phyloP scores from a whole-genome alignment of 2,888 invertebrate genomes.

The Eudemis profundana region DNA sequence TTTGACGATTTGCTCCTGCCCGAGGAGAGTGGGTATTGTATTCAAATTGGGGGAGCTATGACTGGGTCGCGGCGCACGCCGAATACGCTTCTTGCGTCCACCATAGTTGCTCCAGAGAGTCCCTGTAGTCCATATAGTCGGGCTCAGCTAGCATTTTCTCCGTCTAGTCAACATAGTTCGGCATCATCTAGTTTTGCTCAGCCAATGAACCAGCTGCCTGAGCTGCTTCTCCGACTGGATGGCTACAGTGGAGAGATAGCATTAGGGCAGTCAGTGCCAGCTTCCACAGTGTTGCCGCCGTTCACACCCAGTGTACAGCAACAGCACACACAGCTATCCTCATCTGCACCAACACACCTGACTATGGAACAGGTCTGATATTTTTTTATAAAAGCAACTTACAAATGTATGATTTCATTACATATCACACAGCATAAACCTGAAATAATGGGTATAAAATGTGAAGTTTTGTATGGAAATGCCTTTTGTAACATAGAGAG shows the following conservation, averaged over 20 bases:
- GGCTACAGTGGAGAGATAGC: constrained; percentile 82
- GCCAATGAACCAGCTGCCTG: constrained; percentile 83
- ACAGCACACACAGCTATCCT: constrained; percentile 89
- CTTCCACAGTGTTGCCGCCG: constrained; percentile 81
- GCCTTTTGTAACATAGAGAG: too few relatives aligned
- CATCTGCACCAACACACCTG: constrained; percentile 94
- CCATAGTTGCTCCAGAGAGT: constrained; percentile 66
- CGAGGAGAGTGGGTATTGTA: constrained; percentile 87
- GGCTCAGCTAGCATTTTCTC: constrained; percentile 86
- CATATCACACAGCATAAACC: too few relatives aligned
- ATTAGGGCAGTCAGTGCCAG: constrained; percentile 87
- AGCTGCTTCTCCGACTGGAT: constrained; percentile 89
- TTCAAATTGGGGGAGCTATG: constrained; percentile 82
- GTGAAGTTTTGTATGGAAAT: too few relatives aligned
- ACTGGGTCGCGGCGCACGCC: constrained; percentile 66
- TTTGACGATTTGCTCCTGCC: constrained; percentile 93
- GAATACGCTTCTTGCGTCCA: constrained; percentile 60
- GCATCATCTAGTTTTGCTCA: constrained; percentile 79
- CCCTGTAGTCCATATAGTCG: constrained; percentile 83
- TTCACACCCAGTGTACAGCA: constrained; percentile 72
- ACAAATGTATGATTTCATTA: too few relatives aligned
- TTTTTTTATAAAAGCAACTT: constrained; percentile 19
- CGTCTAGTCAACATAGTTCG: constrained; percentile 88
- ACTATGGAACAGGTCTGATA: constrained; percentile 88
- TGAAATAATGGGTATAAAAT: too few relatives aligned